A percentile compares a stretch with the other conserved stretches of the same genome.
Conservation (phyloP, 2,888 invertebrate species). For the Lycaena phlaeas region DNA sequence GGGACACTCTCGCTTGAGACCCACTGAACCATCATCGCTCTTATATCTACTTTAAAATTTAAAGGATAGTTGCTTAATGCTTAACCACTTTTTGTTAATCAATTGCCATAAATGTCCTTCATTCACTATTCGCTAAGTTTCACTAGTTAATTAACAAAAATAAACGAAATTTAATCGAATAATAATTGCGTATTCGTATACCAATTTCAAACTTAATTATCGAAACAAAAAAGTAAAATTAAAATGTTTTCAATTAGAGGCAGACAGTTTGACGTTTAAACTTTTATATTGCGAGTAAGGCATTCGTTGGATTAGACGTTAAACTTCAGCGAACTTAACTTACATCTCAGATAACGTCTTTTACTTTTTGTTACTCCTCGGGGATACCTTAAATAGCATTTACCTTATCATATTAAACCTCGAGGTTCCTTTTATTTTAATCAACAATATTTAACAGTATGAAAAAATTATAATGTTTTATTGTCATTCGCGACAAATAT, state of each 20-base stretch:
- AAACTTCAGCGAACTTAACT: neutral
- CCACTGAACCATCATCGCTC: too few species aligned
- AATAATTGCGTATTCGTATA: neutral
- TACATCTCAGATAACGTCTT: neutral
- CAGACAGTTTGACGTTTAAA: neutral
- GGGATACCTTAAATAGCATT: neutral
- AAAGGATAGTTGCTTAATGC: too few species aligned
- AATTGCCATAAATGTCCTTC: too few species aligned
- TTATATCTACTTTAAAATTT: too few species aligned
- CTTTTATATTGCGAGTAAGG: slow-evolving; percentile 3
- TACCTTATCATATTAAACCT: neutral
- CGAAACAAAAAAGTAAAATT: neutral
- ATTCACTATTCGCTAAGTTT: too few species aligned
- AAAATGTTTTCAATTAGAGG: slow-evolving; percentile 5
- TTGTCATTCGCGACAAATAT: neutral
- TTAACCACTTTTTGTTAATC: too few species aligned
- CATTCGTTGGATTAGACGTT: neutral
- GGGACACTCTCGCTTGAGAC: too few species aligned
- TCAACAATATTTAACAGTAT: too few species aligned
- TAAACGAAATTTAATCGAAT: too few species aligned
- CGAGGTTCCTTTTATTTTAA: too few species aligned
- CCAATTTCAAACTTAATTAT: neutral
- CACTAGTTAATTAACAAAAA: too few species aligned
- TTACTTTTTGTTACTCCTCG: neutral
- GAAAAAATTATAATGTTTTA: too few species aligned